A percentile compares a stretch with the other conserved stretches of the same genome.
phyloP scores from a whole-genome alignment of 2,888 invertebrate genomes.

The Drosophila emarginata region DNA sequence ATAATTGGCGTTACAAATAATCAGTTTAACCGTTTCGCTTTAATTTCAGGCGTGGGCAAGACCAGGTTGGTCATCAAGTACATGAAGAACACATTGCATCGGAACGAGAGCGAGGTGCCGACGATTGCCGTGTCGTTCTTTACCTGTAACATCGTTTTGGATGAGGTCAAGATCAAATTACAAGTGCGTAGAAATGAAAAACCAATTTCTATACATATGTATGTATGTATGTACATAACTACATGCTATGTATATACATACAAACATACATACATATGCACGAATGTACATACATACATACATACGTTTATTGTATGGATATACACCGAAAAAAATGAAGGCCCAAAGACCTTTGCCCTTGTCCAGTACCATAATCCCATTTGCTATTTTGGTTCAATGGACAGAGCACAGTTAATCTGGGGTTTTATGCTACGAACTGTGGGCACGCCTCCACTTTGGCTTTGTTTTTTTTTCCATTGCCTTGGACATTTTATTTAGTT shows the following conservation, averaged over 20 bases:
- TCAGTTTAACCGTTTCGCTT: not conserved
- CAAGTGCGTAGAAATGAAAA: constrained; percentile 85
- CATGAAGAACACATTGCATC: constrained; percentile 89
- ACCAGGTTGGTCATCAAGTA: constrained; percentile 92
- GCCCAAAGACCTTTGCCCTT: constrained; percentile 34
- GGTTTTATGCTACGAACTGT: constrained; percentile 43
- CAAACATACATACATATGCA: constrained; percentile 18
- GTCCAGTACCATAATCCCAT: constrained; percentile 44
- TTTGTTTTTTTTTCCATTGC: constrained; percentile 33
- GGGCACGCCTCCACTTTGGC: constrained; percentile 22
- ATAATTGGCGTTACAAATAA: not conserved
- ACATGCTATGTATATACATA: not conserved
- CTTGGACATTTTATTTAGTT: constrained; percentile 55
- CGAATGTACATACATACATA: not conserved
- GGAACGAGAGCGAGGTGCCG: constrained; percentile 89
- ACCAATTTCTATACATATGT: constrained; percentile 27
- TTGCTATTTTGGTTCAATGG: constrained; percentile 45
- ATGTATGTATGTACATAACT: not conserved
- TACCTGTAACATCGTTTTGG: constrained; percentile 90
- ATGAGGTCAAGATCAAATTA: constrained; percentile 88
- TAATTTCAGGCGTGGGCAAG: constrained; percentile 92
- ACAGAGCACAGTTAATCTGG: constrained; percentile 50
- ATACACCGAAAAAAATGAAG: constrained; percentile 22
- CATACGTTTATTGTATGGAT: constrained; percentile 22
- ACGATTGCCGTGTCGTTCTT: constrained; percentile 96